phyloP scores from a whole-genome alignment of 2,113 vertebrate genomes.

The Coptodon bakossiorum region DNA sequence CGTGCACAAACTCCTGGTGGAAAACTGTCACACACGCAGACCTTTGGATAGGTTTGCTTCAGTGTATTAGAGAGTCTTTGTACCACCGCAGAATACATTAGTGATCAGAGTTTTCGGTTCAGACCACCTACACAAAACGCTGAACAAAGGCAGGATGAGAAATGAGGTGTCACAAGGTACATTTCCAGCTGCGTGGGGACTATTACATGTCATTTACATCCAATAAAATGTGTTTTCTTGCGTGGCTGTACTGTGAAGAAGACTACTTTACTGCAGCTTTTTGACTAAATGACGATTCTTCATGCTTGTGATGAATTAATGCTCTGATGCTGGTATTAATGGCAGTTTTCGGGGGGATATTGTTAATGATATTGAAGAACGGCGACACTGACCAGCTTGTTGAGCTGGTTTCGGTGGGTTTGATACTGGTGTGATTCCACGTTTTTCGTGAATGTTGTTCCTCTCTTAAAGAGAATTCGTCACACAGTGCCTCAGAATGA shows the following conservation, averaged over 20 bases:
- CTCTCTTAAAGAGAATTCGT: neutral
- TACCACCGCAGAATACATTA: conserved; percentile 37
- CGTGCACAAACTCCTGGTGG: conserved; percentile 38
- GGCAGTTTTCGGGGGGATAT: neutral
- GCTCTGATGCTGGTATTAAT: neutral
- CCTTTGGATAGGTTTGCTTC: conserved; percentile 37
- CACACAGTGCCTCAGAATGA: neutral
- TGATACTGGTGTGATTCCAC: neutral
- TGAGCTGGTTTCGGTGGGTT: neutral
- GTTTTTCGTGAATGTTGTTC: neutral
- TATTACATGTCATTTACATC: conserved; percentile 55
- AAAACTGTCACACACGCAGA: conserved; percentile 42
- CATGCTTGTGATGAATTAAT: neutral
- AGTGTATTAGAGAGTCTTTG: conserved; percentile 27
- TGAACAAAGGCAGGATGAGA: conserved; percentile 46
- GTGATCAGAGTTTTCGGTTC: conserved; percentile 21
- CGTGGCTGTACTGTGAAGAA: conserved; percentile 20
- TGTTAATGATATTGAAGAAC: neutral
- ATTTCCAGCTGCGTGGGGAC: conserved; percentile 36
- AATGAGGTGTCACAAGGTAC: conserved; percentile 51
- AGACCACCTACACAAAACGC: conserved; percentile 35
- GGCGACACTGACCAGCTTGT: neutral
- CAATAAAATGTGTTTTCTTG: conserved; percentile 19
- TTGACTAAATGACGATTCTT: neutral
- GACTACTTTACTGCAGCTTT: neutral